Percentiles rank a stretch among this genome's conserved stretches.
Evolutionary conservation across 2,888 invertebrate species (phyloP).

Genomic region (Zootermopsis nevadensis): DNA sequence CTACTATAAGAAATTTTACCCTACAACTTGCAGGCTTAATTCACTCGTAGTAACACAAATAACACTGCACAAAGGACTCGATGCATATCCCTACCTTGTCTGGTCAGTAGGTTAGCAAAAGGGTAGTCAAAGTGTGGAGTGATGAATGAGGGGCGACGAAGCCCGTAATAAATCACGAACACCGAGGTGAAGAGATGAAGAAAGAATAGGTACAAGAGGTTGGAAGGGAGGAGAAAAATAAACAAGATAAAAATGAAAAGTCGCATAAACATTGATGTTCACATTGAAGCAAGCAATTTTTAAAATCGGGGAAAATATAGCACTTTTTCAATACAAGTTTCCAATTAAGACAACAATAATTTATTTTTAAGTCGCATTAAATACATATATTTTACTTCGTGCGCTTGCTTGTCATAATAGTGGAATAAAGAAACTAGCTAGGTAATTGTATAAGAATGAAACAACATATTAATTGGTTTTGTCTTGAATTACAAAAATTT

Average conservation of each 20-base stretch:
- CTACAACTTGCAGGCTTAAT: neutral
- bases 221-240: neutral
- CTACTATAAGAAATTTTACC: neutral
- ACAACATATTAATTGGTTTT: no score
- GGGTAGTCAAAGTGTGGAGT: conserved; percentile 35
- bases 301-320: neutral
- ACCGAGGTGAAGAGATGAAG: conserved; percentile 25
- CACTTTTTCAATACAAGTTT: no score
- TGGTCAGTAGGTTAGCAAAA: conserved; percentile 32
- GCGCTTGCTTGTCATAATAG: no score
- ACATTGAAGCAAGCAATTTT: neutral
- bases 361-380: no score
- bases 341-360: no score
- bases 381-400: no score
- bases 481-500: no score
- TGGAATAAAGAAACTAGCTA: no score
- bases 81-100: conserved; percentile 8
- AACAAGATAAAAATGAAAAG: neutral
- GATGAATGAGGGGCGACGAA: conserved; percentile 29
- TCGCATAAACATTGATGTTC: neutral
- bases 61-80: conserved; percentile 27
- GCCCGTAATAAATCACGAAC: conserved; percentile 25
- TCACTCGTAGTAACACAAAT: conserved; percentile 34
- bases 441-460: no score
- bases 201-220: neutral